Base-by-base conservation (phyloP, 2,113 vertebrate genomes). In the Phylloscopus trochilus region DNA sequence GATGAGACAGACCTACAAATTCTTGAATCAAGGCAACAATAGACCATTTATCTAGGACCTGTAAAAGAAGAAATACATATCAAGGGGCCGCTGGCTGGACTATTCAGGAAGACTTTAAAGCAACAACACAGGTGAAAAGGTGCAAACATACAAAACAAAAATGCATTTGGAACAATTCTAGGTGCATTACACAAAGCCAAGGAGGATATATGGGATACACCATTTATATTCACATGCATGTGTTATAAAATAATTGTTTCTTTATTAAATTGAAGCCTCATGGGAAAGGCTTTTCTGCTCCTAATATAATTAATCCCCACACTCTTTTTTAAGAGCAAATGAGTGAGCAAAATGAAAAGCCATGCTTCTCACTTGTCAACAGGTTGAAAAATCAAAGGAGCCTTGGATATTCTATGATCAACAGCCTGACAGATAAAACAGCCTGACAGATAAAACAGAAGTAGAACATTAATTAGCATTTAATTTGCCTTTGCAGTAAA, bases 381-480 rank as follows among this genome's bases (percentile, higher is more conserved):
- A 62, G 60, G 60, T n/a, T 66, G n/a, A 87, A 89, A 89, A 94
- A 89, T 58, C 81, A 91, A 80, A 89, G 13, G 46, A 89, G 59
- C 3, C 28, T 49, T 84, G 66, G 26, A 43, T 78, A 89, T n/a
- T 67, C 66, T 58, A 26, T 35, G 47, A 89, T 83, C 46, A 83
- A 44, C 31, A 62, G 51, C 37, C 51, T 89, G 55, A 28, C 23
- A 55, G 64, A 69, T 58, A 39, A 81, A 82, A 66, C 14, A 63
- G n/a, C 28, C 37, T 79, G 58, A 27, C 17, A 74, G 85, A 77
- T 35, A 81, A 87, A 91, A 58, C 41, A 91, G 58, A 83, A 83
- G 44, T 10, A 73, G 24, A 51, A 73, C 11, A 18, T 72, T 68
- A 89, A 87, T 30, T 69, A 53, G 15, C 23, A 18, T 56, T 91